phyloP scores from a whole-genome alignment of 2,113 vertebrate species.

The Eleginops maclovinus region DNA sequence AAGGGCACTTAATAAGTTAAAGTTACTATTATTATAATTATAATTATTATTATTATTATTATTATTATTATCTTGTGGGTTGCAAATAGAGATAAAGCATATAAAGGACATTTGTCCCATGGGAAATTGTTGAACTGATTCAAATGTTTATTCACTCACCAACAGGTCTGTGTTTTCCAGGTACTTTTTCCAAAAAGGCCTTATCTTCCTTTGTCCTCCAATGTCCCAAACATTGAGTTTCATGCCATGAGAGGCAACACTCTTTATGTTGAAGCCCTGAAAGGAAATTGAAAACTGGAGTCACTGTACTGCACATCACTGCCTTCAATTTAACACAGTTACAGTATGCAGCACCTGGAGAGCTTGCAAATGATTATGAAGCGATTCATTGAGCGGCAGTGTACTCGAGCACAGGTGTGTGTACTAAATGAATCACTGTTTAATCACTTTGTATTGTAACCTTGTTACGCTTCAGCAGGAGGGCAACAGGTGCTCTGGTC shows the following conservation, averaged over 20 bases:
- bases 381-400: background rate
- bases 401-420: background rate
- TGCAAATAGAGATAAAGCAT: background rate
- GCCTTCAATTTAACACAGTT: constrained; percentile 5
- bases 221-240: constrained; percentile 92
- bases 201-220: constrained; percentile 88
- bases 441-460: constrained; percentile 1
- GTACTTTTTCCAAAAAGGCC: constrained; percentile 90
- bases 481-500: constrained; percentile 15
- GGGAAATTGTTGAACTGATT: background rate
- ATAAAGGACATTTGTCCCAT: background rate
- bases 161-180: constrained; percentile 89
- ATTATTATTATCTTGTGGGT: too few relatives aligned
- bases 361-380: constrained; percentile 1
- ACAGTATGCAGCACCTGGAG: background rate
- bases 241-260: constrained; percentile 88
- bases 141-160: constrained; percentile 76
- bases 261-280: constrained; percentile 92
- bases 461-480: constrained; percentile 22
- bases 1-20: too few relatives aligned
- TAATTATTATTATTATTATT: too few relatives aligned
- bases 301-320: constrained; percentile 21
- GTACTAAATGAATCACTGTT: constrained; percentile 2
- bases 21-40: too few relatives aligned
- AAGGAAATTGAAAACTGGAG: constrained; percentile 27